phyloP scores from a whole-genome alignment of 2,888 invertebrate species.

The Polyommatus iphigenia region DNA sequence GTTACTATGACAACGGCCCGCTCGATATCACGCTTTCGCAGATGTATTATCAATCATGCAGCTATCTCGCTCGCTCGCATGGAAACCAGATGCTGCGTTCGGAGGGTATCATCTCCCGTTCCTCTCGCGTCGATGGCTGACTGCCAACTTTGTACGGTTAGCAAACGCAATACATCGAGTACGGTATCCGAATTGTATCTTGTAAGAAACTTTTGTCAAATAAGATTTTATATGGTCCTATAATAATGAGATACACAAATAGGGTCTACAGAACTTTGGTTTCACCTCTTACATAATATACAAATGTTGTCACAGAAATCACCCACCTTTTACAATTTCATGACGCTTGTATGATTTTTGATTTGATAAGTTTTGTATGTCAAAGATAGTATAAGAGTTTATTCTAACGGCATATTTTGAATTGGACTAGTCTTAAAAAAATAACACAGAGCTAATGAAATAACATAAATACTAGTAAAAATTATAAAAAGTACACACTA shows the following conservation, averaged over 20 bases:
- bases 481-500: neutral
- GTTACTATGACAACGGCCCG: constrained; percentile 77
- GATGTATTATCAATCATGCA: constrained; percentile 29
- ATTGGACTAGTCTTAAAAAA: neutral
- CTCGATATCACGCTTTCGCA: constrained; percentile 49
- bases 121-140: constrained; percentile 55
- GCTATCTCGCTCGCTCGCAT: constrained; percentile 27
- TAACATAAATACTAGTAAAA: neutral
- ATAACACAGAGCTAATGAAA: neutral
- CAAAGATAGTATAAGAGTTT: too few species aligned
- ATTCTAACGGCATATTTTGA: neutral
- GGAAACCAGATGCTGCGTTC: constrained; percentile 27
- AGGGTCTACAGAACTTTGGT: neutral
- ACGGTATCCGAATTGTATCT: constrained; percentile 49
- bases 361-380: neutral
- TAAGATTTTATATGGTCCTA: constrained; percentile 48
- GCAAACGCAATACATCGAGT: constrained; percentile 54
- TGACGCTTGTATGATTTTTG: constrained; percentile 26
- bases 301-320: neutral
- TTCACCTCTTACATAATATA: neutral
- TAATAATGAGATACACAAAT: constrained; percentile 27
- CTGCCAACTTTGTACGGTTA: constrained; percentile 71
- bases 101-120: constrained; percentile 25
- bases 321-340: neutral
- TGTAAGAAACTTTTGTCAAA: constrained; percentile 66